A percentile compares a stretch with the other conserved stretches of the same genome.
phyloP scores from a whole-genome alignment of 2,888 invertebrate genomes.

The Terebella lapidaria region DNA sequence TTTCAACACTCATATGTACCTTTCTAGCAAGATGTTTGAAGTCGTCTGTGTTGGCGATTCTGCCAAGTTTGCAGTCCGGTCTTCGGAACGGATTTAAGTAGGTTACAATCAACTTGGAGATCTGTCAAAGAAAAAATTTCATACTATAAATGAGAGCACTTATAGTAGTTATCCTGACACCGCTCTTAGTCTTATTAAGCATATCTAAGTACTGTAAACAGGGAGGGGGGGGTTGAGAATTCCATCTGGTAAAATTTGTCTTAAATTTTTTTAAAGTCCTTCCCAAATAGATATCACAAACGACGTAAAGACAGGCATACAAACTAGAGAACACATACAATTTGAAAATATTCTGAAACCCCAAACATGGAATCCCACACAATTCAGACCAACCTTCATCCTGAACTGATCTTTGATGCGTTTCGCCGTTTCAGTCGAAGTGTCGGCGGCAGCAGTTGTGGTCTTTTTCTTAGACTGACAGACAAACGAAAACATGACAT shows the following conservation, averaged over 20 bases:
- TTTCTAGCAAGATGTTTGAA: constrained; percentile 92
- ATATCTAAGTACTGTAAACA: too few species aligned
- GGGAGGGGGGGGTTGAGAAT: too few species aligned
- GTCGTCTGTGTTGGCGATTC: constrained; percentile 83
- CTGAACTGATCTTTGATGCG: constrained; percentile 83
- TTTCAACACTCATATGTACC: too few species aligned
- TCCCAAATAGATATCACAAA: too few species aligned
- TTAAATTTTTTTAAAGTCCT: too few species aligned
- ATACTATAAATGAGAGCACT: neutral
- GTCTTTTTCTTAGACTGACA: constrained; percentile 37
- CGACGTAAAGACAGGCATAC: too few species aligned
- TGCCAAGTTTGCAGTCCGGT: constrained; percentile 75
- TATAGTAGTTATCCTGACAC: too few species aligned
- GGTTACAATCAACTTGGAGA: constrained; percentile 55
- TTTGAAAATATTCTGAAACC: too few species aligned
- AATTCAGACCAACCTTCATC: constrained; percentile 55
- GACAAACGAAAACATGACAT: neutral
- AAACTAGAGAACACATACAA: too few species aligned
- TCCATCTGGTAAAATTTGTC: too few species aligned
- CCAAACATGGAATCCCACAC: too few species aligned
- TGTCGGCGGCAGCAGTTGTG: constrained; percentile 55
- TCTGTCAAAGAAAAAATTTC: constrained; percentile 30
- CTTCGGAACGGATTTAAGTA: constrained; percentile 84
- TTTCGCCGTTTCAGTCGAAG: constrained; percentile 60
- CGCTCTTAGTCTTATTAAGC: too few species aligned